These are phyloP conservation scores for Drosophila lacicola DNA, from an alignment of 2,888 invertebrate species.

Conservation along the genomic window DNA sequence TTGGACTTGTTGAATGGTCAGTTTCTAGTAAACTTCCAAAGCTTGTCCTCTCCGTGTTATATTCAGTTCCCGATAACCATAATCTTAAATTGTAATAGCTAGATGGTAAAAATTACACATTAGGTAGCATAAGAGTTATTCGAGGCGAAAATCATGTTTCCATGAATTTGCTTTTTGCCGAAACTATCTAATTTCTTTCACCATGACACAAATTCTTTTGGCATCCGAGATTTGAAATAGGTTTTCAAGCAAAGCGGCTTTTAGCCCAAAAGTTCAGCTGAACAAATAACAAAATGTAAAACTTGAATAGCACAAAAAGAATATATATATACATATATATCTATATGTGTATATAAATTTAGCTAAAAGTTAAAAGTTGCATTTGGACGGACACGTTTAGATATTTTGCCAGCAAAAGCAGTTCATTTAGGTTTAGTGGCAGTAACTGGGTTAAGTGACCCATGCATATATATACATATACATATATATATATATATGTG, in stretches of 20 bases:
- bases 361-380: conserved; percentile 28
- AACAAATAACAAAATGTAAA: conserved; percentile 37
- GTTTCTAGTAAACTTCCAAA: no score
- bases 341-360: conserved; percentile 10
- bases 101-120: background rate
- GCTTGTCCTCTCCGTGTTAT: no score
- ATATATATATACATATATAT: no score
- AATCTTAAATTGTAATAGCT: no score
- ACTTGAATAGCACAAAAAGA: conserved; percentile 27
- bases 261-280: conserved; percentile 53
- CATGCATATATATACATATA: conserved; percentile 4
- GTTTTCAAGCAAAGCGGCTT: conserved; percentile 6
- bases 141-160: background rate
- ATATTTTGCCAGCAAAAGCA: conserved; percentile 18
- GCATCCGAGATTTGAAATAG: conserved; percentile 5
- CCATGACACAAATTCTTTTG: conserved; percentile 7
- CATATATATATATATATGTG: background rate
- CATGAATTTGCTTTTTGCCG: background rate
- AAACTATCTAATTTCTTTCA: background rate
- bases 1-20: no score
- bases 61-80: no score
- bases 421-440: conserved; percentile 42
- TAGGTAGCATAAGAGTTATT: background rate
- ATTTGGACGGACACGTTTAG: conserved; percentile 17
- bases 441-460: conserved; percentile 67